Evolutionary conservation across 2,888 invertebrate genomes (phyloP), one percentile per base, ranked within the genome.

Genomic region (Leptinotarsa tumamoca): DNA sequence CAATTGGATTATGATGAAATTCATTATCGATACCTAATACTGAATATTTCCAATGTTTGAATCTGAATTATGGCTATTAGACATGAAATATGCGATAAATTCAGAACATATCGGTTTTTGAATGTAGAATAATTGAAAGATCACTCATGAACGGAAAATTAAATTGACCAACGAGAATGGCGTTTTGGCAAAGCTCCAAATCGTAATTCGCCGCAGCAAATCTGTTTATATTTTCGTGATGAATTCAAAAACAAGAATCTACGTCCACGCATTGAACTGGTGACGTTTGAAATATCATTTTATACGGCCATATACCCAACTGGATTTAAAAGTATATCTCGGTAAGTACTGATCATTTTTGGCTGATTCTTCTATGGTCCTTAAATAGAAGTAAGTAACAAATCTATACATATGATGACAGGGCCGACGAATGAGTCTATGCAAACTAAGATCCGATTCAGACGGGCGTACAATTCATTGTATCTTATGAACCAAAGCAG

Each of bases 201-300:
- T 58, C 58, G 23, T 58, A 23, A 58, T 23, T 58, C 15, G 23
- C 21, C 14, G 23, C 58, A 23, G 58, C 58, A 58, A 58, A 58
- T 58, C 58, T 58, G 58, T 58, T 58, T 58, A 21, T 58, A 58
- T 58, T 58, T 58, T 58, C 58, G 21, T 58, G 58, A 58, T 58
- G 58, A 58, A 58, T 58, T 58, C 58, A 15, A 58, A 54, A 58
- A 58, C 58, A 58, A 23, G 23, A 58, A 58, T 58, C 58, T 58
- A 58, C 58, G 23, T 58, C 14, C 23, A 23, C 58, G 58, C 58
- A 58, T 58, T 14, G 21, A 58, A 23, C 58, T 21, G 58, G 3
- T 58, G 58, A 21, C 21, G 58, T 58, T 58, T 15, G 23, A 58
- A 58, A 58, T 58, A 23, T 58, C 58, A 23, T 58, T 58, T 14